These are phyloP conservation scores for Trachops cirrhosus DNA, from an alignment of 2,797 vertebrate species.

Conservation along the genomic window DNA sequence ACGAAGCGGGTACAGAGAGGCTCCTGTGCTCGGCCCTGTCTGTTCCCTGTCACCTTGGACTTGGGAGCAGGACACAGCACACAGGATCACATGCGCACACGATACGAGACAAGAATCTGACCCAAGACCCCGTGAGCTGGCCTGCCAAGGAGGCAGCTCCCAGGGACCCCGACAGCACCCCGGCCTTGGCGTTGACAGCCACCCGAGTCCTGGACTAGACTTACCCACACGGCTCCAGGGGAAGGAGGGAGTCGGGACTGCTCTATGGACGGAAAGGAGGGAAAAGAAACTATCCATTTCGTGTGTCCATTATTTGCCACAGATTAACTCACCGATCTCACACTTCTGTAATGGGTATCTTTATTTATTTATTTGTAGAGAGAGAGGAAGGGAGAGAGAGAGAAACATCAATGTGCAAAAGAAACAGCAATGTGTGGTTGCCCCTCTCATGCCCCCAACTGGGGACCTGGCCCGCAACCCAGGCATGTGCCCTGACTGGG, in stretches of 20 bases:
- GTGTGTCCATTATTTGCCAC: not conserved
- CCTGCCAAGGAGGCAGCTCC: not conserved
- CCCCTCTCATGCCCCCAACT: too few relatives aligned
- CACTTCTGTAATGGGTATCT: not conserved
- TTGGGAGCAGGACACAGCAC: not conserved
- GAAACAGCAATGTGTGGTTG: too few relatives aligned
- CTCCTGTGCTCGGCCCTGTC: not conserved
- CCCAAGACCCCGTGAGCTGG: not conserved
- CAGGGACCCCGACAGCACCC: not conserved
- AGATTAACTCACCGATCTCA: not conserved
- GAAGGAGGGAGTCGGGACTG: not conserved
- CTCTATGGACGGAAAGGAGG: not conserved
- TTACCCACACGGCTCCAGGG: not conserved
- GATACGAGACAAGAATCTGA: not conserved
- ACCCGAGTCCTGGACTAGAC: not conserved
- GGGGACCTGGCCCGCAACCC: too few relatives aligned
- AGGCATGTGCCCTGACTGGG: too few relatives aligned
- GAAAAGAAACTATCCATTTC: not conserved
- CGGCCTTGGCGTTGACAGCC: too few relatives aligned
- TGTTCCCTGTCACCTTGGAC: not conserved
- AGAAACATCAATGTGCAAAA: too few relatives aligned
- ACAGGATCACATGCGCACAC: not conserved
- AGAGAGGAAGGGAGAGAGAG: too few relatives aligned
- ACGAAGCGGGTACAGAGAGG: not conserved
- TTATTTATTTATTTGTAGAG: too few relatives aligned